phyloP scores from a whole-genome alignment of 2,113 vertebrate genomes.

The Elgaria multicarinata region DNA sequence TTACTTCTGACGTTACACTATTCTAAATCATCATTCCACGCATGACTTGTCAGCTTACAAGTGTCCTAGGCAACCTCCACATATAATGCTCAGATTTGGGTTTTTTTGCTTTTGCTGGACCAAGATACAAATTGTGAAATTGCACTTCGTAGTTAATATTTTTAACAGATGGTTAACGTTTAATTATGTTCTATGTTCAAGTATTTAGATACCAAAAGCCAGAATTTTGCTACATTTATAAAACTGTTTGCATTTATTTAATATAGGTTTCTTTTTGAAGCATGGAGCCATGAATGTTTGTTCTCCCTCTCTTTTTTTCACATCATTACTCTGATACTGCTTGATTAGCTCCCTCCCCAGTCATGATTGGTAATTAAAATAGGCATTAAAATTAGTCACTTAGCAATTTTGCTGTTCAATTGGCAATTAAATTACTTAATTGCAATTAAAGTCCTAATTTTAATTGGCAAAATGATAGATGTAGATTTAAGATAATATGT shows the following conservation, averaged over 20 bases:
- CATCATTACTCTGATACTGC: slow-evolving; percentile 87
- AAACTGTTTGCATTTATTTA: slow-evolving; percentile 81
- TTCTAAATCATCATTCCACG: background rate
- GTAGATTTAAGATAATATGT: slow-evolving; percentile 92
- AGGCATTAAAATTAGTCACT: slow-evolving; percentile 95
- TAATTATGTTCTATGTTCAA: slow-evolving; percentile 35
- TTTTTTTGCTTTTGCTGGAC: background rate
- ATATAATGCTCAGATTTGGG: slow-evolving; percentile 40
- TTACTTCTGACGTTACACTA: background rate
- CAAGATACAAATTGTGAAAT: background rate
- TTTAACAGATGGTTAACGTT: slow-evolving; percentile 14
- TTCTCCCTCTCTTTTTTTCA: slow-evolving; percentile 78
- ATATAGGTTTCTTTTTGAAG: slow-evolving; percentile 78
- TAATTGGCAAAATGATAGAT: slow-evolving; percentile 93
- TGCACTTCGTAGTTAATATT: background rate
- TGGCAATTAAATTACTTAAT: slow-evolving; percentile 98
- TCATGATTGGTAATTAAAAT: slow-evolving; percentile 97
- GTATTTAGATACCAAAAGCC: slow-evolving; percentile 55
- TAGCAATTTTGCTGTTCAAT: slow-evolving; percentile 97
- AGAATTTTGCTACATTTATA: slow-evolving; percentile 61
- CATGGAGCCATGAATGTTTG: slow-evolving; percentile 79
- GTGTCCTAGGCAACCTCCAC: background rate
- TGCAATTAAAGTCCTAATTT: slow-evolving; percentile 94
- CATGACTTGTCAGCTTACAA: background rate
- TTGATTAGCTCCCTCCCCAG: slow-evolving; percentile 91